phyloP scores from a whole-genome alignment of 2,888 invertebrate genomes.

The Hypselothyrea guttata region DNA sequence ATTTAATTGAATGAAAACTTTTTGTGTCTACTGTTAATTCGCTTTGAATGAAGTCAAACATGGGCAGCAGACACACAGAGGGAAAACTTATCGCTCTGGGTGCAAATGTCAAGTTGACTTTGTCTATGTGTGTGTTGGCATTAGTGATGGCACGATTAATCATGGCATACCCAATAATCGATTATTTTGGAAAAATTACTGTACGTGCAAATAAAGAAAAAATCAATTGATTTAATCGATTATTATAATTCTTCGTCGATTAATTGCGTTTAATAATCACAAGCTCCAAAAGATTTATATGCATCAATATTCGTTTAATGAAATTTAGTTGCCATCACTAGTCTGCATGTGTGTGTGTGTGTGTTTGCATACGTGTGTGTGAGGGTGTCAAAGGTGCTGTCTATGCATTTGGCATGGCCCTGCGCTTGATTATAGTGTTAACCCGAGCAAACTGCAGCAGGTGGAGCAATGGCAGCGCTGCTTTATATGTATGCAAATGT shows the following conservation, averaged over 20 bases:
- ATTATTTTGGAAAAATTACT: no score
- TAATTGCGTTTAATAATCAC: no score
- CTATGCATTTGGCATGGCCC: conserved; percentile 34
- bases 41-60: conserved; percentile 71
- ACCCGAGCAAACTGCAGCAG: conserved; percentile 69
- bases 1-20: conserved; percentile 75
- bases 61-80: conserved; percentile 25
- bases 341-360: conserved; percentile 18
- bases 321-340: no score
- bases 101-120: conserved; percentile 77
- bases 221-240: no score
- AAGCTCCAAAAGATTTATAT: no score
- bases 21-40: conserved; percentile 70
- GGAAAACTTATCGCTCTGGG: conserved; percentile 51
- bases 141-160: no score
- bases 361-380: conserved; percentile 17
- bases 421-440: conserved; percentile 73
- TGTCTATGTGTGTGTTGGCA: conserved; percentile 52
- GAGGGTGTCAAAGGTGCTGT: conserved; percentile 37
- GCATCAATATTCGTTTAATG: no score
- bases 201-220: no score
- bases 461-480: conserved; percentile 50
- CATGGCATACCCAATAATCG: no score
- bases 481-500: conserved; percentile 61
- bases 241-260: no score